These are phyloP conservation scores for Stenodera caucasica DNA, from an alignment of 2,888 invertebrate species.

Conservation along the genomic window DNA sequence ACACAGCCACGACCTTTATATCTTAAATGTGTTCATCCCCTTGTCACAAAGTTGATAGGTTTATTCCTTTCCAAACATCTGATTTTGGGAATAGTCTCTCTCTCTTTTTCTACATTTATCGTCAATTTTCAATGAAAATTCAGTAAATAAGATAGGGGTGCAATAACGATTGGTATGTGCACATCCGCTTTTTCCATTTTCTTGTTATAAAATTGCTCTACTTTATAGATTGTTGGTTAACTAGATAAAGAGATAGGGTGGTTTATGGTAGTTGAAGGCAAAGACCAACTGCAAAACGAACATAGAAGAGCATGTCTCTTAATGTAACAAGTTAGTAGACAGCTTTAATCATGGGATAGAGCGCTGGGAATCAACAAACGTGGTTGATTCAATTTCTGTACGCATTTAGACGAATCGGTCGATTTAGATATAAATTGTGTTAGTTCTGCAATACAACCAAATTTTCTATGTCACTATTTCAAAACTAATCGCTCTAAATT, in stretches of 20 bases:
- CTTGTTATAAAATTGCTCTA: neutral
- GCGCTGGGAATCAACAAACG: neutral
- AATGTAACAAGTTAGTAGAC: slow-evolving; percentile 9
- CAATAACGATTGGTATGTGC: neutral
- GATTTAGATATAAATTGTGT: neutral
- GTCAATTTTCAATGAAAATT: neutral
- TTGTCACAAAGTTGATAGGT: slow-evolving; percentile 28
- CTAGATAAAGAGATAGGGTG: neutral
- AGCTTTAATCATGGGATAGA: slow-evolving; percentile 9
- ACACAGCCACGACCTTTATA: slow-evolving; percentile 27
- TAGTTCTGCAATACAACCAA: neutral
- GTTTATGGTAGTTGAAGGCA: slow-evolving; percentile 6
- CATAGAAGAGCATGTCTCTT: neutral
- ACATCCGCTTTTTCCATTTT: neutral
- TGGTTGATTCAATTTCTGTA: slow-evolving; percentile 6
- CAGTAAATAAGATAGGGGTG: neutral
- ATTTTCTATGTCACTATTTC: too few relatives aligned
- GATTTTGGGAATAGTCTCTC: neutral
- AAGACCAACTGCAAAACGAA: neutral
- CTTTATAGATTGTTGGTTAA: neutral
- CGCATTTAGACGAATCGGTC: neutral
- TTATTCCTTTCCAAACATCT: slow-evolving; percentile 13
- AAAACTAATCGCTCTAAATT: too few relatives aligned
- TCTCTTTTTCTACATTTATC: neutral
- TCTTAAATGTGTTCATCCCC: slow-evolving; percentile 26